These are phyloP conservation scores for Alca torda DNA, from an alignment of 2,797 vertebrate species.

Conservation along the genomic window DNA sequence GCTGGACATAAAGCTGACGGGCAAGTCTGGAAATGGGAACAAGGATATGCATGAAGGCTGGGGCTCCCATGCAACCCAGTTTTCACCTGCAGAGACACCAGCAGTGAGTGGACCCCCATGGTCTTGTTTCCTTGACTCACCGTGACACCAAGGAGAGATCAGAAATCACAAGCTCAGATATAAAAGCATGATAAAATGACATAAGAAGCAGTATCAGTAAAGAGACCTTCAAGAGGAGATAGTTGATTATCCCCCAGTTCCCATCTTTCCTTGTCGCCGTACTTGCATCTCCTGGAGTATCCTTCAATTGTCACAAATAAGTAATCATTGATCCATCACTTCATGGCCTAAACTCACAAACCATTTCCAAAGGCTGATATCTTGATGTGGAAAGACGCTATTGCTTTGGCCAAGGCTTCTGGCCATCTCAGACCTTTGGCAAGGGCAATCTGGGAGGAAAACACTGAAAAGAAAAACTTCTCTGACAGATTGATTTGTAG, in stretches of 20 bases:
- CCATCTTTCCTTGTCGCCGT: neutral
- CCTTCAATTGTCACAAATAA: neutral
- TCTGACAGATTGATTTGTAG: constrained; percentile 51
- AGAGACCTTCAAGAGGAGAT: neutral
- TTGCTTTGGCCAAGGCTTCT: neutral
- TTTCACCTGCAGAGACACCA: neutral
- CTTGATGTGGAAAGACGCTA: accelerated
- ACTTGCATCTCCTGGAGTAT: neutral
- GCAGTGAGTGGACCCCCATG: neutral
- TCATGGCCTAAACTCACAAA: neutral
- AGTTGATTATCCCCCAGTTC: neutral
- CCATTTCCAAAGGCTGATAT: neutral
- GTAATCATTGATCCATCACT: neutral
- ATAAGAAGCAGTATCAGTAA: neutral
- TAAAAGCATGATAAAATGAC: neutral
- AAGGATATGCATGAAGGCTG: neutral
- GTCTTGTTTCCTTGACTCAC: neutral
- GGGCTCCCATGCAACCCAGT: neutral
- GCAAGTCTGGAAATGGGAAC: neutral
- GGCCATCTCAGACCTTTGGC: neutral
- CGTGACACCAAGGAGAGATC: neutral
- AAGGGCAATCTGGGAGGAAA: constrained; percentile 5
- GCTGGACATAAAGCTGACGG: neutral
- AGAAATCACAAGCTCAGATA: accelerated
- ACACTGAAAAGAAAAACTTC: neutral